These are phyloP conservation scores for Parnassius glacialis DNA, from an alignment of 2,888 invertebrate genomes.

Conservation along the genomic window DNA sequence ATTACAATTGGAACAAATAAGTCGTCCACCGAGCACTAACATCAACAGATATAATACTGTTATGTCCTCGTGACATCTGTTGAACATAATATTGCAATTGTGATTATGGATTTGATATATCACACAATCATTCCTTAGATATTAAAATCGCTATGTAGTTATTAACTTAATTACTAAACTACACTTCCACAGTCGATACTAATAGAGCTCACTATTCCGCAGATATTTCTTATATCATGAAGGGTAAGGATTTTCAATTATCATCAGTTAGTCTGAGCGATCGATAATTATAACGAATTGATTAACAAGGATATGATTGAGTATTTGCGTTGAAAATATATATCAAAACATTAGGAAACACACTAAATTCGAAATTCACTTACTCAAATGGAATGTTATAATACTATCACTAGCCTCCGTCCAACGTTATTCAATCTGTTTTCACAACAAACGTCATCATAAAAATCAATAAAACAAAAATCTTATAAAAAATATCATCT, in stretches of 20 bases:
- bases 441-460: no score
- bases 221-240: neutral
- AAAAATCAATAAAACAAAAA: no score
- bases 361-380: neutral
- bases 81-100: neutral
- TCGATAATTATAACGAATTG: neutral
- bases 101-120: slow-evolving; percentile 1
- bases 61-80: neutral
- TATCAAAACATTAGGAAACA: neutral
- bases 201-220: neutral
- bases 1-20: slow-evolving; percentile 12
- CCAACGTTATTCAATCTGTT: neutral
- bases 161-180: neutral
- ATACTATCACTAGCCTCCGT: neutral
- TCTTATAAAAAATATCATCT: no score
- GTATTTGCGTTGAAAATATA: neutral
- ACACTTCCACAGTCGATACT: slow-evolving; percentile 7
- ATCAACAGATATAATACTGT: neutral
- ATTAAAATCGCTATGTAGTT: neutral
- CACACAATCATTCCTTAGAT: slow-evolving; percentile 5
- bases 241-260: neutral
- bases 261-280: neutral
- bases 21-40: slow-evolving; percentile 23
- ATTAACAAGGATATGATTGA: neutral
- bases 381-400: neutral